Evolutionary conservation across 2,113 vertebrate species (phyloP).

Genomic region (Dunckerocampus dactyliophorus): DNA sequence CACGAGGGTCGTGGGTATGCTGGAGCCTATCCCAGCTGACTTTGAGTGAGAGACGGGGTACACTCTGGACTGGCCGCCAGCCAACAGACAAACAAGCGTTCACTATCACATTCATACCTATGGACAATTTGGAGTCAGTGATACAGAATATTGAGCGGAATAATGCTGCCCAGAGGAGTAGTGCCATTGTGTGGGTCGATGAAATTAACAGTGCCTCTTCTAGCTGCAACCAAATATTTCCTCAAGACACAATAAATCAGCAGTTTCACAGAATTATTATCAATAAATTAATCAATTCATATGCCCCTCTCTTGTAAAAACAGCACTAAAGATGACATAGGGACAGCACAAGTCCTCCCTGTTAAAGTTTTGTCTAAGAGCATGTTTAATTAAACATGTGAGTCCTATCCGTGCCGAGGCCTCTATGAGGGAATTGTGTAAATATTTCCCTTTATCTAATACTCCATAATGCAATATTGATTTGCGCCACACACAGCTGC

Average conservation of each 20-base stretch:
- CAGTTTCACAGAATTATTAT: background rate
- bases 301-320: background rate
- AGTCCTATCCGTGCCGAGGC: background rate
- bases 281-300: too few species aligned
- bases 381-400: conserved; percentile 9
- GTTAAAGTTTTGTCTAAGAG: background rate
- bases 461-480: conserved; percentile 24
- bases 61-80: too few species aligned
- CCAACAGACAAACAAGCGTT: too few species aligned
- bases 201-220: background rate
- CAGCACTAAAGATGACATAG: background rate
- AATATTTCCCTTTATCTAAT: conserved; percentile 19
- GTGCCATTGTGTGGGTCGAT: too few species aligned
- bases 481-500: conserved; percentile 5
- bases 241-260: background rate
- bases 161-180: too few species aligned
- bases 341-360: background rate
- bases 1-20: too few species aligned
- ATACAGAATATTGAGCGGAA: too few species aligned
- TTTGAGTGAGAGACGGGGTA: too few species aligned
- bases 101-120: too few species aligned
- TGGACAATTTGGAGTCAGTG: too few species aligned
- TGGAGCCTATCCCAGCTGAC: too few species aligned
- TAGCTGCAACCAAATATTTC: background rate
- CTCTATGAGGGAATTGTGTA: conserved; percentile 8